Evolutionary conservation across 92 coral and sea anemone genomes (phyloP).

Genomic region (Zoanthus solanderi): DNA sequence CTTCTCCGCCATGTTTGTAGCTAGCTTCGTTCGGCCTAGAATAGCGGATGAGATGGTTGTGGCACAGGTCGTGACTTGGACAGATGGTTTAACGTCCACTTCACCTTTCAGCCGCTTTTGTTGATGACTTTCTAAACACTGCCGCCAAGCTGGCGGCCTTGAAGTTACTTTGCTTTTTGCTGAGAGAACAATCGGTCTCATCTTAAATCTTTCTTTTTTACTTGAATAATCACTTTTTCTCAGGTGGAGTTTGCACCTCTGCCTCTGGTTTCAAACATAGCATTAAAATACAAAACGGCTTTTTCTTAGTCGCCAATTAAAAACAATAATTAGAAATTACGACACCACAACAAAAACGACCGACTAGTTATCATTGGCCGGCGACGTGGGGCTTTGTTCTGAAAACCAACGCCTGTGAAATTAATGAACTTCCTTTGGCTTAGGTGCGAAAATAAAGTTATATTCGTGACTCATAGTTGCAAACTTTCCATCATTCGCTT

Average conservation of each 20-base stretch:
- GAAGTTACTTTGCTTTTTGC: conserved; percentile 11
- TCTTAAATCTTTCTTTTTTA: neutral
- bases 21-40: neutral
- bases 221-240: conserved; percentile 19
- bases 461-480: neutral
- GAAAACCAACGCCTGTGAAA: conserved; percentile 36
- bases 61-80: conserved; percentile 25
- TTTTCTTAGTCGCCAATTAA: conserved; percentile 13
- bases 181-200: conserved; percentile 33
- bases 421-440: conserved; percentile 28
- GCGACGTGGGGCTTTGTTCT: conserved; percentile 38
- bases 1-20: conserved; percentile 10
- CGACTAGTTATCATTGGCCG: conserved; percentile 34
- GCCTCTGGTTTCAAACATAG: conserved; percentile 3
- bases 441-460: conserved; percentile 37
- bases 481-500: neutral
- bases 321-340: conserved; percentile 23
- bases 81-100: neutral
- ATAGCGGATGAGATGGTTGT: neutral
- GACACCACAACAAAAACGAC: conserved; percentile 46
- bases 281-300: conserved; percentile 10
- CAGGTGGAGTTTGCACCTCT: conserved; percentile 13
- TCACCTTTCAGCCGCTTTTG: conserved; percentile 18
- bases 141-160: conserved; percentile 24
- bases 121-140: conserved; percentile 34